Evolutionary conservation across 2,797 vertebrate genomes (phyloP), one percentile per base, ranked within the genome.

Genomic region (Rhynchotus rufescens): DNA sequence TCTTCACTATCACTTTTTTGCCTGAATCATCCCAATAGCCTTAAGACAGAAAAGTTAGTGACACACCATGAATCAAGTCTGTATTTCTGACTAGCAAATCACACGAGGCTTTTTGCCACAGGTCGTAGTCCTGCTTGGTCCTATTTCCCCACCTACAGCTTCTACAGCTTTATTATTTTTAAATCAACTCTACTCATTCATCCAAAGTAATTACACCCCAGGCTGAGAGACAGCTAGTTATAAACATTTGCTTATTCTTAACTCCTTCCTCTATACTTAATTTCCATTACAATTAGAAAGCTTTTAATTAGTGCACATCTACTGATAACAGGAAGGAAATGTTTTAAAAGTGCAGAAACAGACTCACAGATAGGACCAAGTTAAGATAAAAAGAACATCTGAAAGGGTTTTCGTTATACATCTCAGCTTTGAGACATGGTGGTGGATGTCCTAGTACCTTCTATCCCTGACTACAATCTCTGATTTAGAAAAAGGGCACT

Each of bases 231-330:
- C 93, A 92, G 67, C 51, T 86, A 88, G 76, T 84, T 93, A 94
- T 45, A 96, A 89, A 84, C 49, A 64, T 89, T 92, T 88, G 36
- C 90, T 94, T 95, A 90, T 90, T 86, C 78, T 95, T 92, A 73
- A 78, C 80, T 97, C 76, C 90, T 91, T 97, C 80, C 84, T 97
- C 94, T 95, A 89, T 76, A 94, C 87, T 94, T 97, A 95, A 98
- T 98, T 98, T 95, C 96, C 67, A 62, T 90, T 97, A 97, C 86
- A 96, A 97, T 97, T 94, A 93, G 96, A 96, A 94, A 95, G 77
- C 81, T 95, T 97, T 96, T 97, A 97, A 97, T 97, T 95, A 97
- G 80, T 60, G 75, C 96, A 80, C 56, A 74, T 94, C 94, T 93
- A 92, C 88, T 75, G 88, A 79, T 90, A 90, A 89, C 80, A 91